These are phyloP conservation scores for Pentalonia nigronervosa DNA, from an alignment of 1,140 invertebrate genomes.

Conservation along the genomic window DNA sequence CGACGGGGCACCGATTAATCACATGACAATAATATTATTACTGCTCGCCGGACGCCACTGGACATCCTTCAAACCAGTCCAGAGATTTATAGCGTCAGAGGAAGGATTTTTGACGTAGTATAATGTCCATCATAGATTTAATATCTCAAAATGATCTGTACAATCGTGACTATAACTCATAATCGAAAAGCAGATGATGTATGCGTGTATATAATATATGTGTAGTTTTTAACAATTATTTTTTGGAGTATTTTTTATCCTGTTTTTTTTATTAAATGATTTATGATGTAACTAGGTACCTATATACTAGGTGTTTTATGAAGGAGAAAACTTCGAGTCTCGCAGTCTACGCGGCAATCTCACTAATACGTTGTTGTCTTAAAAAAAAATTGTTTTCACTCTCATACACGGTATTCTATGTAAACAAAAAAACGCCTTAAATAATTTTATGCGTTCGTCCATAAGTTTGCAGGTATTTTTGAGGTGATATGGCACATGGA, in stretches of 20 bases:
- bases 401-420: background rate
- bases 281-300: background rate
- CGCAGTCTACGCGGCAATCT: background rate
- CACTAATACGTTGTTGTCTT: background rate
- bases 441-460: background rate
- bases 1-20: slow-evolving; percentile 48
- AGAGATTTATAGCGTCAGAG: slow-evolving; percentile 15
- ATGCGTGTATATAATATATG: background rate
- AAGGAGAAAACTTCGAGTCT: background rate
- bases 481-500: background rate
- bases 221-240: background rate
- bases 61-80: slow-evolving; percentile 10
- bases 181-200: background rate
- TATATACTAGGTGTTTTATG: background rate
- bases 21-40: slow-evolving; percentile 36
- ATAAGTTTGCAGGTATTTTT: background rate
- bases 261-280: background rate
- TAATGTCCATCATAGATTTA: background rate
- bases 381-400: background rate
- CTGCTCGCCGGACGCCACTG: background rate
- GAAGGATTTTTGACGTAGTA: slow-evolving; percentile 24
- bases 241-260: background rate
- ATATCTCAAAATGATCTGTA: slow-evolving; percentile 2
- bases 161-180: background rate
- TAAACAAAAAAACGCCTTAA: background rate